Evolutionary conservation across 2,888 invertebrate species (phyloP), one percentile per base, ranked within the genome.

Genomic region (Drosophila meridiana): DNA sequence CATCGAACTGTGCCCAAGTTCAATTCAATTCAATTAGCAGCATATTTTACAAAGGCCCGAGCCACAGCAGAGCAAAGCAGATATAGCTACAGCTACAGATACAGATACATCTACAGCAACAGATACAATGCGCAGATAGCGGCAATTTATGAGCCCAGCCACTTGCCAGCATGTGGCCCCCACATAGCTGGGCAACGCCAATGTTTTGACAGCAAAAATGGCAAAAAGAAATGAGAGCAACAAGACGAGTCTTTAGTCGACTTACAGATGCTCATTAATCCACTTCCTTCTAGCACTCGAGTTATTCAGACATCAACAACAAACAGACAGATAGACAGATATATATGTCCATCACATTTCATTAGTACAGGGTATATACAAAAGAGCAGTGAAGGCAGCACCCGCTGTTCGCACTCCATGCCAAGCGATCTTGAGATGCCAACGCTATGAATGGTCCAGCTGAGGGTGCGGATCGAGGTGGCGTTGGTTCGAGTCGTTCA

Each of bases 1-100:
- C 76, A 86, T 86, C 83, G 83, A 83, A 87, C 73, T 83, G 83
- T 74, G 79, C 73, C 62, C 76, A 78, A 78, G 78, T 79, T 81
- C 80, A 76, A 78, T 85, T 84, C 83, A 83, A 85, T 85, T 81
- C 81, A 85, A 85, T 85, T 85, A 85, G 87, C 83, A 83, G 81
- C 87, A 82, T 81, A 84, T 76, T 72, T 80, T 61, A 65, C 71
- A 53, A 56, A 56, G 70, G 61, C 61, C 61, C 69, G 14, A 28
- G 66, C 65, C 67, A 66, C 26, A 69, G 47, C 66, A 71, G 68
- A 63, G 28, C 63, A 71, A 50, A 52, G 64, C 62, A 71, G 76
- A 47, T 28, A 28, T 28, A 47, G 7, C 13, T 47, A 30, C 70
- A 71, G 76, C 14, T 14, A 34, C 43, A 43, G 43, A 7, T 8